phyloP scores from a whole-genome alignment of 2,888 invertebrate genomes.

The Apodemia mormo region DNA sequence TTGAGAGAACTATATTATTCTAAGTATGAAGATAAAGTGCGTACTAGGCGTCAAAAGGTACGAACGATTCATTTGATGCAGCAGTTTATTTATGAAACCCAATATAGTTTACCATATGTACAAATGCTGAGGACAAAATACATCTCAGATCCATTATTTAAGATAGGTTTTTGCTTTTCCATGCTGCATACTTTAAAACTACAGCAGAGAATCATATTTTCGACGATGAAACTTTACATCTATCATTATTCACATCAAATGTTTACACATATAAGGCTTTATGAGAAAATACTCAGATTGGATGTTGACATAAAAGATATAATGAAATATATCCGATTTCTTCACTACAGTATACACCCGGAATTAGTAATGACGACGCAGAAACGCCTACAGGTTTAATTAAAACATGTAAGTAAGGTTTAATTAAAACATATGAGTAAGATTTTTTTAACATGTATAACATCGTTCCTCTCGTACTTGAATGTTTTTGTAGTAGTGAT shows the following conservation, averaged over 20 bases:
- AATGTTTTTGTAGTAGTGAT: no score
- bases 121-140: constrained; percentile 50
- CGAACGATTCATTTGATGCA: constrained; percentile 40
- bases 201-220: constrained; percentile 42
- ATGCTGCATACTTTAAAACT: constrained; percentile 42
- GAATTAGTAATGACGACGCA: background rate
- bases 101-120: constrained; percentile 45
- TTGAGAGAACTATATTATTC: constrained; percentile 29
- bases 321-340: constrained; percentile 30
- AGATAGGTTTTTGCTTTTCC: constrained; percentile 48
- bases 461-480: no score
- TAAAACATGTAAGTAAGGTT: no score
- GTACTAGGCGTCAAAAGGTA: constrained; percentile 28
- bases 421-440: no score
- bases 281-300: constrained; percentile 45
- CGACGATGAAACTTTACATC: constrained; percentile 25
- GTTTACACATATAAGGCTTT: constrained; percentile 41
- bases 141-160: constrained; percentile 36
- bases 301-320: constrained; percentile 46
- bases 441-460: no score
- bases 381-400: background rate
- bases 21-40: background rate
- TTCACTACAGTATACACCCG: constrained; percentile 21
- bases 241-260: constrained; percentile 20
- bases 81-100: constrained; percentile 50